Base-by-base conservation (phyloP, 2,888 invertebrate genomes). In the Alviniconcha strummeri region DNA sequence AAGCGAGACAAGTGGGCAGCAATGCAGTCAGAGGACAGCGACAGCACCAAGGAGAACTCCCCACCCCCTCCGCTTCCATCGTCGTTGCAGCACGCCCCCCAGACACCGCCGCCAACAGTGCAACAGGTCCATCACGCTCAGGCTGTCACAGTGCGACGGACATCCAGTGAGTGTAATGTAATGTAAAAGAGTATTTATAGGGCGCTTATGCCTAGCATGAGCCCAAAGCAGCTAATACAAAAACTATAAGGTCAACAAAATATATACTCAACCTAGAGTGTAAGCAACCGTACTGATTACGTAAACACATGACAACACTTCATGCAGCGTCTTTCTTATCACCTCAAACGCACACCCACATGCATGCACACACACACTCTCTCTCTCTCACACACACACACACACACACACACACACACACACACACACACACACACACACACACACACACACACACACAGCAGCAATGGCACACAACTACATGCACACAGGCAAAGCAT, bases 31-130 rank as follows among this genome's bases (percentile, higher is more conserved):
- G 85, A 85, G 4, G 71, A 72, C 13, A 69, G 85, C 15, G 90
- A 90, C 82, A 86, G 87, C 67, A 83, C 88, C 76, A 90, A 90
- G 77, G 90, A 90, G 81, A 90, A 90, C 83, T 87, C 90, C 4
- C 91, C 91, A 52, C 91, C 90, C 17, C 85, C 88, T 56, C 78
- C 83, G 13, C 82, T 80, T 54, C 87, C 79, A 55, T 82, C 78
- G 56, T 64, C 15, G 7, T 74, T 54, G 11, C 81, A 55, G 56
- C 76, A 15, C 54, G 5, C 77, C 54, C 77, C 60, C 9, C 77
- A 69, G 55, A 15, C n/a, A 19, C 82, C 77, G 0, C 82, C 77
- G 8, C 54, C 82, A 7, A 57, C 67, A 4, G 64, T 19, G 11
- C 77, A 67, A 13, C 82, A 54, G 0, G 56, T 84, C 19, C 80